Evolutionary conservation across 2,113 vertebrate genomes (phyloP).

Genomic region (Pluvianellus socialis): DNA sequence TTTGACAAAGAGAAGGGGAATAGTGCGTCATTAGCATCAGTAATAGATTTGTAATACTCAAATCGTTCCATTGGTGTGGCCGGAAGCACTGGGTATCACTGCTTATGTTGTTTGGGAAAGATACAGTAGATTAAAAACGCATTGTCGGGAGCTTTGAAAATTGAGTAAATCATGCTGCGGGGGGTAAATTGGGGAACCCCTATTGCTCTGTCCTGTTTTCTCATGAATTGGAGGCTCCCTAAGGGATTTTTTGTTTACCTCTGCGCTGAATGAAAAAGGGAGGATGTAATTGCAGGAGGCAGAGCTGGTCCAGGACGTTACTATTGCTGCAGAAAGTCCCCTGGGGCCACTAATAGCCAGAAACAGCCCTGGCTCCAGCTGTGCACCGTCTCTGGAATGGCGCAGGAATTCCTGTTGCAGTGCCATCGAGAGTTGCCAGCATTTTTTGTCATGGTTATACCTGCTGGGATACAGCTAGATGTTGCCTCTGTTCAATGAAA

Average conservation of each 20-base stretch:
- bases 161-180: not conserved
- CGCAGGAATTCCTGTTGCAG: not conserved
- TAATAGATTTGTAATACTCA: not conserved
- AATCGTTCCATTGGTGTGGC: not conserved
- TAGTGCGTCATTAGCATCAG: not conserved
- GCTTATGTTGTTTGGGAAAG: not conserved
- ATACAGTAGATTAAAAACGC: not conserved
- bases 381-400: not conserved
- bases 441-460: not conserved
- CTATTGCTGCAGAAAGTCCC: not conserved
- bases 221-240: not conserved
- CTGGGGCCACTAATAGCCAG: not conserved
- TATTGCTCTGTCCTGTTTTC: not conserved
- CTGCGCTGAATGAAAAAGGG: not conserved
- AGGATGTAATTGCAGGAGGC: not conserved
- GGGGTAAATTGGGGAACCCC: not conserved
- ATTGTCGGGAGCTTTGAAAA: not conserved
- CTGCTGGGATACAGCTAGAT: not conserved
- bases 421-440: fast-evolving
- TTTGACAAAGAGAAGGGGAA: not conserved
- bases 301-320: not conserved
- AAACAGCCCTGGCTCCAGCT: not conserved
- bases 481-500: not conserved
- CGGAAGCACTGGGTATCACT: not conserved
- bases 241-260: not conserved